Evolutionary conservation across 2,888 invertebrate species (phyloP).

Genomic region (Athalia circularis): DNA sequence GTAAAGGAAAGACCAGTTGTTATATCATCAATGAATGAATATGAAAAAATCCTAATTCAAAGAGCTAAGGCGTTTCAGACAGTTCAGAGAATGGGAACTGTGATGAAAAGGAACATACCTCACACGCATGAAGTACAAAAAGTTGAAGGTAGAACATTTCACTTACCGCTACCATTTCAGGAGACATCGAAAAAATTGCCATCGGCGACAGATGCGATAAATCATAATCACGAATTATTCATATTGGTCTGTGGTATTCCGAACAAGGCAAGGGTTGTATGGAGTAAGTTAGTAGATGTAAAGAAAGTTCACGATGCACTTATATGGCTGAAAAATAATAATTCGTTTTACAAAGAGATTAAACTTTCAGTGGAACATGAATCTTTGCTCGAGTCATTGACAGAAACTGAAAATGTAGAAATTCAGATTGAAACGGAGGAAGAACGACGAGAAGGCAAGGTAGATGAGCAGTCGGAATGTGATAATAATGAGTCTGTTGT

Average conservation of each 20-base stretch:
- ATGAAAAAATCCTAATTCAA: conserved; percentile 47
- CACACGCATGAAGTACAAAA: conserved; percentile 53
- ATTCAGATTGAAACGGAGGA: too few species aligned
- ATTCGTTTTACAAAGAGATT: conserved; percentile 59
- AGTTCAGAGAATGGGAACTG: conserved; percentile 60
- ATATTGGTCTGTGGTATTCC: too few species aligned
- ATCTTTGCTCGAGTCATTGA: conserved; percentile 46
- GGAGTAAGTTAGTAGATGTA: conserved; percentile 53
- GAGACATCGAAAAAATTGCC: conserved; percentile 61
- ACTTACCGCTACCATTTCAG: conserved; percentile 65
- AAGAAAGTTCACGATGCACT: conserved; percentile 61
- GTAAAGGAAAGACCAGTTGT: neutral
- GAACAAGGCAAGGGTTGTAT: too few species aligned
- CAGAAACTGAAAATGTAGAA: neutral
- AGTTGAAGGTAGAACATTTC: conserved; percentile 60
- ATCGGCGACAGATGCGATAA: too few species aligned
- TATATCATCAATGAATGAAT: conserved; percentile 10
- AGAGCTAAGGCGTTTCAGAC: conserved; percentile 62
- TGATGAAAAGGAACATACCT: conserved; percentile 62
- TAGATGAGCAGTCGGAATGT: conserved; percentile 1
- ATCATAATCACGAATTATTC: too few species aligned
- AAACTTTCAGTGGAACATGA: conserved; percentile 52
- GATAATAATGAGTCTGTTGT: neutral
- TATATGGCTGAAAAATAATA: conserved; percentile 59
- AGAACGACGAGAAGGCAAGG: too few species aligned